Conservation (phyloP, 2,888 invertebrate species). For the Mechanitis mazaeus region DNA sequence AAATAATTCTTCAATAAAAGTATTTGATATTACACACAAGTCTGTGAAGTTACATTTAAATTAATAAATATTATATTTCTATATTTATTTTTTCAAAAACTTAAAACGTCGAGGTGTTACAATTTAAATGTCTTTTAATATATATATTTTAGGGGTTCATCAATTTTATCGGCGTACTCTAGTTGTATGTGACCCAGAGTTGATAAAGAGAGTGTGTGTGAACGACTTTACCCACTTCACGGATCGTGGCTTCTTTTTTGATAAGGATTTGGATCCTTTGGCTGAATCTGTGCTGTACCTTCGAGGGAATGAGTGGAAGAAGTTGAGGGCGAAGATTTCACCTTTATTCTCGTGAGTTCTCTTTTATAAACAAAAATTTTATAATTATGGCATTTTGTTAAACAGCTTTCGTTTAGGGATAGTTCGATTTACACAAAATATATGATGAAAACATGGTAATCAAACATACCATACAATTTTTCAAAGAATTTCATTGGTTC, state of each 20-base stretch:
- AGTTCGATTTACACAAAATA: too few relatives aligned
- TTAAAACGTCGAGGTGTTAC: not conserved
- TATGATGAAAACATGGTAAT: too few relatives aligned
- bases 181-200: slow-evolving; percentile 61
- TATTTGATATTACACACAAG: too few relatives aligned
- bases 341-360: slow-evolving; percentile 68
- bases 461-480: too few relatives aligned
- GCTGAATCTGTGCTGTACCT: slow-evolving; percentile 67
- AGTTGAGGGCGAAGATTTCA: slow-evolving; percentile 63
- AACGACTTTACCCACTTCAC: slow-evolving; percentile 69
- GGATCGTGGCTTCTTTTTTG: slow-evolving; percentile 69
- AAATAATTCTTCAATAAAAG: too few relatives aligned
- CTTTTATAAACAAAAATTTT: not conserved
- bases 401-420: too few relatives aligned
- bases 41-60: too few relatives aligned
- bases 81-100: too few relatives aligned
- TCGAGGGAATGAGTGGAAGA: slow-evolving; percentile 65
- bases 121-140: slow-evolving; percentile 20
- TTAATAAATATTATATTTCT: too few relatives aligned
- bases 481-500: too few relatives aligned
- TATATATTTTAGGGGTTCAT: slow-evolving; percentile 55
- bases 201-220: slow-evolving; percentile 66
- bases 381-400: not conserved
- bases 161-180: slow-evolving; percentile 70
- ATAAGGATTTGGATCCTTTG: slow-evolving; percentile 63